Evolutionary conservation across 2,797 vertebrate species (phyloP).

Genomic region (Alauda arvensis): DNA sequence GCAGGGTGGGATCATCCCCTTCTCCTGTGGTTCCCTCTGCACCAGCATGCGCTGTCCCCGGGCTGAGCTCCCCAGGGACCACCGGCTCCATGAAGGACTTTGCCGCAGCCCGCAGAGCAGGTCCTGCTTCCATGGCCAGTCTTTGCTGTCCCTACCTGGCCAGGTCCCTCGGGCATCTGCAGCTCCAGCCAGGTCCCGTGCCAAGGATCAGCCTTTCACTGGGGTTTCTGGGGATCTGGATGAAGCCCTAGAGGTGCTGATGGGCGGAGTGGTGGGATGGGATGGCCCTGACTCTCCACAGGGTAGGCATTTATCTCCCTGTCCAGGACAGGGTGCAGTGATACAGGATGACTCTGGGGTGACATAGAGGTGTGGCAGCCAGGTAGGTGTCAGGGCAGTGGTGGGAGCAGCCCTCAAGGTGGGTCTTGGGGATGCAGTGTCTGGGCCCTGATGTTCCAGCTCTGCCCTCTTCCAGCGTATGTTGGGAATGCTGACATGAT

Average conservation of each 20-base stretch:
- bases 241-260: background rate
- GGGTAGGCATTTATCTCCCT: background rate
- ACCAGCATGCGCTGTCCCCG: background rate
- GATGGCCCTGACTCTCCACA: background rate
- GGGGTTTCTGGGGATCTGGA: background rate
- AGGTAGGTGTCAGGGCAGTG: background rate
- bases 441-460: background rate
- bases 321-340: background rate
- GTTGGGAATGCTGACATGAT: constrained; percentile 94
- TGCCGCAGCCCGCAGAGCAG: background rate
- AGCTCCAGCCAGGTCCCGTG: background rate
- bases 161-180: background rate
- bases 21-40: background rate
- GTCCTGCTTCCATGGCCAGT: background rate
- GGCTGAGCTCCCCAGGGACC: background rate
- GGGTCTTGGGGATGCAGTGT: background rate
- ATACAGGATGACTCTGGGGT: background rate
- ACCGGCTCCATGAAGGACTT: accelerated
- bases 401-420: background rate
- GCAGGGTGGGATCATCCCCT: background rate
- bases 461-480: constrained; percentile 77
- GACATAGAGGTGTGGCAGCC: background rate
- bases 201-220: background rate
- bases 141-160: background rate
- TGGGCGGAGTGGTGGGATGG: background rate